Evolutionary conservation across 2,888 invertebrate species (phyloP).

Genomic region (Acronicta aceris): DNA sequence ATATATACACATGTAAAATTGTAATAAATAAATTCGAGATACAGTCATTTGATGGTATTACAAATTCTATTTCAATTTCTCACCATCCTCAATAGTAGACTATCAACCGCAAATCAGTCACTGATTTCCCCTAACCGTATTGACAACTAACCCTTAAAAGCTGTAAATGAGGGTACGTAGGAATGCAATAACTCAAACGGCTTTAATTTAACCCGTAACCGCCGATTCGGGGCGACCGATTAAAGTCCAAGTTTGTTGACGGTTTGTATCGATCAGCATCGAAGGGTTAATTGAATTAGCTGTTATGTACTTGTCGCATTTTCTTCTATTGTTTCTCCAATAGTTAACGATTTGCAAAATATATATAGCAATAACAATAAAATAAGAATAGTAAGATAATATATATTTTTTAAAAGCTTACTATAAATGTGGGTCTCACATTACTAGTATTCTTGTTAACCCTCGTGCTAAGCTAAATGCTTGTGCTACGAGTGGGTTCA

Average conservation of each 20-base stretch:
- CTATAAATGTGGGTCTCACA: too few species aligned
- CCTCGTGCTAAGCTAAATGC: too few species aligned
- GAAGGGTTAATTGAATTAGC: neutral
- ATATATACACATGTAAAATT: too few species aligned
- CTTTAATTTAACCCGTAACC: constrained; percentile 41
- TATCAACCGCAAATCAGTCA: constrained; percentile 25
- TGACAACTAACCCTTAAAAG: constrained; percentile 29
- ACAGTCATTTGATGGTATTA: neutral
- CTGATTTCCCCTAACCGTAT: constrained; percentile 23
- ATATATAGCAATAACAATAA: too few species aligned
- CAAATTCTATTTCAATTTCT: constrained; percentile 16
- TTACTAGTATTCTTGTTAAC: too few species aligned
- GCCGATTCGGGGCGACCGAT: constrained; percentile 22
- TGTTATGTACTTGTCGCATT: neutral
- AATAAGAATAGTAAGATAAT: too few species aligned
- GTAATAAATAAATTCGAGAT: too few species aligned
- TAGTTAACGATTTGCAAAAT: too few species aligned
- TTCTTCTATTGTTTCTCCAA: too few species aligned
- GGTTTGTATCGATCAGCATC: constrained; percentile 17
- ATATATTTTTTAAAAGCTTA: too few species aligned
- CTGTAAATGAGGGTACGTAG: constrained; percentile 19
- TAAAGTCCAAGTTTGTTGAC: constrained; percentile 37
- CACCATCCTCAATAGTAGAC: constrained; percentile 1
- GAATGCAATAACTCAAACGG: constrained; percentile 39
- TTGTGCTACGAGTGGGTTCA: too few species aligned